phyloP scores from a whole-genome alignment of 2,797 vertebrate species.

The Eupleurogrammus muticus region DNA sequence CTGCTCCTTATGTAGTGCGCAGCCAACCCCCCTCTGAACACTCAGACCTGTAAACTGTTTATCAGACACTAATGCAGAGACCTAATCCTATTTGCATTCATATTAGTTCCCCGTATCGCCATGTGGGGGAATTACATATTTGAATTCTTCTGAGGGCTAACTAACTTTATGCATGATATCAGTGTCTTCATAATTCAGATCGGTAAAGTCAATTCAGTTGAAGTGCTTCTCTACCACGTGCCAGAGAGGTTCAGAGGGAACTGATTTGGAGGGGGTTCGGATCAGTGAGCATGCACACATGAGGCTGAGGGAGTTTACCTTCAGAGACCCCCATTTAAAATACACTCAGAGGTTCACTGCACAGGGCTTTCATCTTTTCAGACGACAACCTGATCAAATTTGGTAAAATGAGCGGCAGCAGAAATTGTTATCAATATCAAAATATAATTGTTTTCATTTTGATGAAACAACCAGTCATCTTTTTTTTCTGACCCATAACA shows the following conservation, averaged over 20 bases:
- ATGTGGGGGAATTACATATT: constrained; percentile 90
- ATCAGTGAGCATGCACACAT: constrained; percentile 87
- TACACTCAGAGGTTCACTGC: no score
- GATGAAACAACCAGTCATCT: no score
- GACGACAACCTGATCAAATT: no score
- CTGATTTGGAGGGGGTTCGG: constrained; percentile 89
- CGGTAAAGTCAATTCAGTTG: constrained; percentile 93
- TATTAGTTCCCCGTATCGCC: constrained; percentile 91
- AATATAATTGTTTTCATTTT: no score
- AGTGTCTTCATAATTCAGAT: constrained; percentile 95
- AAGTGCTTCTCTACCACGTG: constrained; percentile 89
- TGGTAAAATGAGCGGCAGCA: no score
- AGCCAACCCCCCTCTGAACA: constrained; percentile 82
- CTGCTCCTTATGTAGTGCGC: constrained; percentile 21
- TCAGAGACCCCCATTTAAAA: constrained; percentile 38
- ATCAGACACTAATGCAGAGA: constrained; percentile 89
- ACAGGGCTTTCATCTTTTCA: not conserved
- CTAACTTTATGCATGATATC: constrained; percentile 93
- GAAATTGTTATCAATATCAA: no score
- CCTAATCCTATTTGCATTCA: constrained; percentile 98
- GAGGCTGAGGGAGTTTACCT: constrained; percentile 49
- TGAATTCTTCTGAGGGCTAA: constrained; percentile 92
- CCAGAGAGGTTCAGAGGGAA: constrained; percentile 82
- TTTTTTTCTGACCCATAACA: no score
- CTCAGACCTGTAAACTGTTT: constrained; percentile 90